Evolutionary conservation across 2,113 vertebrate genomes (phyloP).

Genomic region (Entomyzon cyanotis): DNA sequence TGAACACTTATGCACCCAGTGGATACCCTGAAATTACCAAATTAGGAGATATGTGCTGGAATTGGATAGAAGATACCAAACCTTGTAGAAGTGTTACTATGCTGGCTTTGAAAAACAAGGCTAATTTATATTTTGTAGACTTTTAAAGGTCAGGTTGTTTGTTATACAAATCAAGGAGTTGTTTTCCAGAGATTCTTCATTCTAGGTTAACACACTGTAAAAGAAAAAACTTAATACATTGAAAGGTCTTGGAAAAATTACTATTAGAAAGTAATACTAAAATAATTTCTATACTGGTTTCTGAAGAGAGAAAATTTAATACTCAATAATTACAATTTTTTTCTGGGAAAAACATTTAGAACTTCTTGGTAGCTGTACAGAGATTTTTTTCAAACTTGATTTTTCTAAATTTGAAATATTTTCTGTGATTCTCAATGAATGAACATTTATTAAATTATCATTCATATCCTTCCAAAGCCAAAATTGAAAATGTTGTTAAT

Average conservation of each 20-base stretch:
- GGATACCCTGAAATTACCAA: neutral
- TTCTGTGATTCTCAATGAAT: neutral
- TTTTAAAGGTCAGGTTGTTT: neutral
- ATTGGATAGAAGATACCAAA: neutral
- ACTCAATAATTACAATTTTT: neutral
- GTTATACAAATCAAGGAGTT: neutral
- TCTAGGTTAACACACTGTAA: neutral
- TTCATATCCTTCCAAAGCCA: neutral
- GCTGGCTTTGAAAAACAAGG: neutral
- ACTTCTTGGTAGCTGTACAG: neutral
- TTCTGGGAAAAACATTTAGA: neutral
- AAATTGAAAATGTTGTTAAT: neutral
- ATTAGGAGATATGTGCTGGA: neutral
- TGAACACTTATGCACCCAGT: neutral
- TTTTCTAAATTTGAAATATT: neutral
- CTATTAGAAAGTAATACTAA: neutral
- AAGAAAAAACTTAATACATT: neutral
- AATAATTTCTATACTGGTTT: neutral
- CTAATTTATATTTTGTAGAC: neutral
- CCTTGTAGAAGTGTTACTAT: neutral
- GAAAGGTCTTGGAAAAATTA: neutral
- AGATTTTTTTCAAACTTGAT: neutral
- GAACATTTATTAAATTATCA: neutral
- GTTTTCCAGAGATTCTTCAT: neutral
- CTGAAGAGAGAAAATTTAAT: neutral